Evolutionary conservation across 1,140 invertebrate genomes (phyloP).

Genomic region (Drosophila jambulina): DNA sequence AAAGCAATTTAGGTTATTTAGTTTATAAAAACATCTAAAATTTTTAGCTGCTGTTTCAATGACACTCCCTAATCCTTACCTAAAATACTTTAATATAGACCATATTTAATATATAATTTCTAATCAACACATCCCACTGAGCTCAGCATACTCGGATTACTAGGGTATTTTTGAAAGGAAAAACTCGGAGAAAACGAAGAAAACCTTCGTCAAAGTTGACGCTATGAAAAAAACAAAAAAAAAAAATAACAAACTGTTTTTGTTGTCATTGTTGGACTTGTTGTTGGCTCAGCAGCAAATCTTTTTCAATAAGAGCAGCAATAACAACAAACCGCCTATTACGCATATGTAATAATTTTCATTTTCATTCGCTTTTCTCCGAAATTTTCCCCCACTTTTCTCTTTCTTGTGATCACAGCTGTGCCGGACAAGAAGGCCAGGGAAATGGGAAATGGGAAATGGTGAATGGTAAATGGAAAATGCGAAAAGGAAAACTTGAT

Average conservation of each 20-base stretch:
- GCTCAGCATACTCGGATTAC: neutral
- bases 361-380: conserved; percentile 42
- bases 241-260: conserved; percentile 13
- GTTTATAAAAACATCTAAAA: neutral
- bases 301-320: conserved; percentile 37
- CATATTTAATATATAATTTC: neutral
- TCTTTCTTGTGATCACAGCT: conserved; percentile 41
- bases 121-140: neutral
- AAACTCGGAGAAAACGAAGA: conserved; percentile 15
- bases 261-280: conserved; percentile 18
- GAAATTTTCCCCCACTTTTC: conserved; percentile 2
- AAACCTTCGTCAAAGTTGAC: conserved; percentile 72
- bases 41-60: neutral
- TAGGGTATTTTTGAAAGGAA: conserved; percentile 4
- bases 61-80: neutral
- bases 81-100: neutral
- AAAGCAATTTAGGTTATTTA: no score
- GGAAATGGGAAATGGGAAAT: conserved; percentile 5
- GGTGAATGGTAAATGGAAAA: conserved; percentile 8
- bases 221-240: conserved; percentile 31
- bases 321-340: conserved; percentile 23
- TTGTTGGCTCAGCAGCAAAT: conserved; percentile 25
- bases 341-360: conserved; percentile 57
- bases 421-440: conserved; percentile 41
- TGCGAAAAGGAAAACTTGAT: conserved; percentile 23